These are phyloP conservation scores for Sebastes vulpes DNA, from an alignment of 2,797 vertebrate species.

Conservation along the genomic window DNA sequence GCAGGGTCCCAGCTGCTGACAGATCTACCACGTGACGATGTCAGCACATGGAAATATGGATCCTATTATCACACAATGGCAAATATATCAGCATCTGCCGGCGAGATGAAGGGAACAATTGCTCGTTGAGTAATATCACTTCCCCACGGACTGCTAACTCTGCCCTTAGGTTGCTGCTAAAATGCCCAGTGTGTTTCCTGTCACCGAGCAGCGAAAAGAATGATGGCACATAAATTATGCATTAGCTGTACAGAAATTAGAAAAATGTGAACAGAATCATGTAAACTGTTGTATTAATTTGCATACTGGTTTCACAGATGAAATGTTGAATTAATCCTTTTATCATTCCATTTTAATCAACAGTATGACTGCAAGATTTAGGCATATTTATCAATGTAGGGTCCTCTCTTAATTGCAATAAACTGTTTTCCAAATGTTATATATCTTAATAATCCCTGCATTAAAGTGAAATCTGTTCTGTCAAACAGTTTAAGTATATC, in stretches of 20 bases:
- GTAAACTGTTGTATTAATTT: constrained; percentile 10
- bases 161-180: constrained; percentile 56
- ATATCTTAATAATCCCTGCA: constrained; percentile 14
- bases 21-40: constrained; percentile 61
- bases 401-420: background rate
- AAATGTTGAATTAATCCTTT: constrained; percentile 20
- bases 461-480: constrained; percentile 12
- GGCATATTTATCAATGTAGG: constrained; percentile 8
- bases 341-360: constrained; percentile 16
- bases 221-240: constrained; percentile 53
- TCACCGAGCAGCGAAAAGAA: constrained; percentile 39
- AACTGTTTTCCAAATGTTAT: constrained; percentile 24
- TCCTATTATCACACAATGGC: constrained; percentile 72
- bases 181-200: constrained; percentile 62
- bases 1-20: constrained; percentile 62
- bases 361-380: background rate
- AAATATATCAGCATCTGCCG: constrained; percentile 72
- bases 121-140: constrained; percentile 70
- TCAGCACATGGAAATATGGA: constrained; percentile 73
- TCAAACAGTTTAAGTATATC: constrained; percentile 21
- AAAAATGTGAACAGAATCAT: constrained; percentile 9
- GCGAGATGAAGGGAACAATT: constrained; percentile 69
- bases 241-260: constrained; percentile 40
- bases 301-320: background rate
- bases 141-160: constrained; percentile 54